A percentile compares a stretch with the other conserved stretches of the same genome.
These are phyloP conservation scores for Theocolax elegans DNA, from an alignment of 1,140 invertebrate species.

Conservation along the genomic window DNA sequence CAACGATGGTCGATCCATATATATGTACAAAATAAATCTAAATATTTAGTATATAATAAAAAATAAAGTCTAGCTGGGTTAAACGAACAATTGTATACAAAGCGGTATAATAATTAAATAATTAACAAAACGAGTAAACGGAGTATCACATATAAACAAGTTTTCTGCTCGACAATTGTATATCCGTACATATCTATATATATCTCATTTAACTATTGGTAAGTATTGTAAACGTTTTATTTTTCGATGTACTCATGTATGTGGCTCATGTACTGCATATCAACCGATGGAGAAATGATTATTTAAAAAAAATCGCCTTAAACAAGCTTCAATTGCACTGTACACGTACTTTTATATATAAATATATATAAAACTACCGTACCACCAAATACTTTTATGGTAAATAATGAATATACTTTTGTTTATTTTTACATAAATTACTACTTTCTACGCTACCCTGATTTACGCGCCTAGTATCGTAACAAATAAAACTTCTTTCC, in stretches of 20 bases:
- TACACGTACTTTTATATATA: constrained; percentile 28
- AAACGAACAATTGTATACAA: background rate
- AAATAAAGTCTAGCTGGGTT: background rate
- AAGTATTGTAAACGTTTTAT: constrained; percentile 12
- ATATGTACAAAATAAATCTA: constrained; percentile 23
- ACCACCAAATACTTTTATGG: constrained; percentile 10
- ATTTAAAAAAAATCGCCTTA: background rate
- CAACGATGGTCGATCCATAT: too few relatives aligned
- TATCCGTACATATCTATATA: too few relatives aligned
- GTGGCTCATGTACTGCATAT: too few relatives aligned
- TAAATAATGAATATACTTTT: constrained; percentile 14
- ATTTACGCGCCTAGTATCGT: constrained; percentile 16
- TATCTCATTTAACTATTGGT: constrained; percentile 1
- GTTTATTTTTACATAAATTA: constrained; percentile 34
- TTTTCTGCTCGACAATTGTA: constrained; percentile 12
- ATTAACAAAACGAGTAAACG: constrained; percentile 25
- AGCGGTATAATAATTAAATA: constrained; percentile 4
- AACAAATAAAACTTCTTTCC: constrained; percentile 24
- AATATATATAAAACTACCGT: constrained; percentile 29
- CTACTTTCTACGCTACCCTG: constrained; percentile 29
- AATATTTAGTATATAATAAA: background rate
- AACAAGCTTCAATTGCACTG: constrained; percentile 34
- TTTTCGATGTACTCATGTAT: too few relatives aligned
- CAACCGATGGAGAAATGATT: background rate
- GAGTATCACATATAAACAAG: constrained; percentile 38